Base-by-base conservation (phyloP, 2,888 invertebrate genomes). In the Plemyria rubiginata region DNA sequence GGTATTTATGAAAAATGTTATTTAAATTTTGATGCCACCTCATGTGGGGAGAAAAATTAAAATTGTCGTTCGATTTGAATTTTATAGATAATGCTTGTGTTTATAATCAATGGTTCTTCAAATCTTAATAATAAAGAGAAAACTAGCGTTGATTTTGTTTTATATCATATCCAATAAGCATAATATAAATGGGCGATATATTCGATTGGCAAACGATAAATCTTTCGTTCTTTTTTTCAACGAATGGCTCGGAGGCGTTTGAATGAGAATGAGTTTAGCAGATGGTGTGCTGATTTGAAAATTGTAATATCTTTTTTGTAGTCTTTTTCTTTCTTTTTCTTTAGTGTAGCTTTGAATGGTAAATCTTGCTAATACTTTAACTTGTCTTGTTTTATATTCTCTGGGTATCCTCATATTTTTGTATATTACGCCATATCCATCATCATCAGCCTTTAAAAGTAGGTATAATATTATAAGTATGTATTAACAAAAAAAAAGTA, bases 201-300 rank as follows among this genome's bases (percentile, higher is more conserved):
- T 66, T 67, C 58, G 54, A 69, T 70, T 67, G 70, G 68, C 72
- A 66, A 65, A 68, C 71, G 53, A 67, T 64, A 69, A 65, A 63
- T 65, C 66, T 69, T 75, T 70, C 70, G 49, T 53, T 52, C 68
- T 73, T 76, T 77, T 71, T 65, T 60, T 56, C 29, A 50, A 48
- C 41, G 62, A 56, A 73, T 70, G 71, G 73, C 71, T 54, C 58
- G 59, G 59, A 61, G 66, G 60, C 63, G 67, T 75, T 80, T 70
- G 70, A 75, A 70, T 74, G 62, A 64, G 66, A 51, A 60, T 74
- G 76, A 48, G 72, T 74, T 75, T 65, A 73, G 77, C 78, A 79
- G 77, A 79, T 79, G 75, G 73, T 74, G 65, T 60, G 60, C 60
- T 59, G 65, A 68, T 63, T 69, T 72, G 49, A 49, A 63, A 65